These are phyloP conservation scores for Cyphomyrus discorhynchus DNA, from an alignment of 2,113 vertebrate genomes.

Conservation along the genomic window DNA sequence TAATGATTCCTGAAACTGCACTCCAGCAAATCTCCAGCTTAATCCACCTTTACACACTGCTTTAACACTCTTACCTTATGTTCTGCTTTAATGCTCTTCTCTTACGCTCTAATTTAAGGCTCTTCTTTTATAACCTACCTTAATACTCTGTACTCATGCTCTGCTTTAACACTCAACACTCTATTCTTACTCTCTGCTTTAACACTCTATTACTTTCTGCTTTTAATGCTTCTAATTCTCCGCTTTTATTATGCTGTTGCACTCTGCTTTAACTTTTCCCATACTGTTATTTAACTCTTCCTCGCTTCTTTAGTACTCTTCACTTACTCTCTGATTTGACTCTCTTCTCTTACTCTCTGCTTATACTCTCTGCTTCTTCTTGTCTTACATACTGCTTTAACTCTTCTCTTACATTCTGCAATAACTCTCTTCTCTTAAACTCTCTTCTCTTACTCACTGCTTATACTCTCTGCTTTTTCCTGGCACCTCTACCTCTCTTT, in stretches of 20 bases:
- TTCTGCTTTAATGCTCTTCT: neutral
- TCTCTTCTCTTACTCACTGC: neutral
- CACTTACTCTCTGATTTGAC: neutral
- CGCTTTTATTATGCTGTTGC: neutral
- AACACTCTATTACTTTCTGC: neutral
- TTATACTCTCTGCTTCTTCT: neutral
- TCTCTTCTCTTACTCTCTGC: neutral
- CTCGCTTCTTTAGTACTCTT: neutral
- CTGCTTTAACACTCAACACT: neutral
- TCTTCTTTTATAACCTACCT: neutral
- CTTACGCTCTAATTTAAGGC: neutral
- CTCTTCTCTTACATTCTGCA: neutral
- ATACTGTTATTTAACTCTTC: neutral
- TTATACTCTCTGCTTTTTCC: neutral
- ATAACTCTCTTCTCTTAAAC: neutral
- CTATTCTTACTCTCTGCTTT: neutral
- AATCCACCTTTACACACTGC: neutral
- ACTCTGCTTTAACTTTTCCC: neutral
- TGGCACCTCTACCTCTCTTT: neutral
- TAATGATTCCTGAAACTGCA: neutral
- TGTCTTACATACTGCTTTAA: neutral
- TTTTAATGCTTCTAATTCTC: neutral
- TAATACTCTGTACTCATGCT: neutral
- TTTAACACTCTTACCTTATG: neutral
- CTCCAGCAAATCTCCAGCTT: neutral